phyloP scores from a whole-genome alignment of 2,113 vertebrate species.

The Nothoprocta perdicaria region DNA sequence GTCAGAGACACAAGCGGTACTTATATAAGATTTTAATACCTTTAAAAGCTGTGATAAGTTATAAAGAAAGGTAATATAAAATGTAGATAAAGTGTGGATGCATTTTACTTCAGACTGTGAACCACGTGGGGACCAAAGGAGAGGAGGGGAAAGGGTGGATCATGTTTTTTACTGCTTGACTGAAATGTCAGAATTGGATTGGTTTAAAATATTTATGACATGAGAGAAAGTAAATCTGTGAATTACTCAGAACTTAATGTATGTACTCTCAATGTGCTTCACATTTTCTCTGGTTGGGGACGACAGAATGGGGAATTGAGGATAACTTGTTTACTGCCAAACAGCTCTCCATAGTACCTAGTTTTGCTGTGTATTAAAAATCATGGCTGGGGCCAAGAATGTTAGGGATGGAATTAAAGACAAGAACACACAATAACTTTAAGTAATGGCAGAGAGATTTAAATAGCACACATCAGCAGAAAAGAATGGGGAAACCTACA shows the following conservation, averaged over 20 bases:
- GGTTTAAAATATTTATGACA: conserved; percentile 34
- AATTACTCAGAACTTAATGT: conserved; percentile 41
- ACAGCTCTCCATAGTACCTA: conserved; percentile 43
- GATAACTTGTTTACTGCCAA: conserved; percentile 74
- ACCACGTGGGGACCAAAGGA: not conserved
- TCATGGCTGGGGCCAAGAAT: conserved; percentile 52
- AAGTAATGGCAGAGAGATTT: conserved; percentile 75
- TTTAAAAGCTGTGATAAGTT: conserved; percentile 53
- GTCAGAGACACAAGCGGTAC: not conserved
- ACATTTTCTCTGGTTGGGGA: conserved; percentile 48
- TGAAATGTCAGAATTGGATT: not conserved
- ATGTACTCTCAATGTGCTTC: not conserved
- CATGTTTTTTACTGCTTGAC: not conserved
- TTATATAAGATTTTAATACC: conserved; percentile 42
- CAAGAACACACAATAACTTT: conserved; percentile 73
- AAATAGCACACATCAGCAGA: conserved; percentile 82
- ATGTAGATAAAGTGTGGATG: conserved; percentile 16
- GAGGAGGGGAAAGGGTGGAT: not conserved
- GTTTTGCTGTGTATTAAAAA: conserved; percentile 61
- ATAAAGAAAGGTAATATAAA: conserved; percentile 41
- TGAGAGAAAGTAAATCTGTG: conserved; percentile 38
- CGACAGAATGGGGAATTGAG: conserved; percentile 55
- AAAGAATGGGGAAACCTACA: conserved; percentile 87
- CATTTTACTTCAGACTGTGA: conserved; percentile 16
- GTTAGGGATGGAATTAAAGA: conserved; percentile 65